These are phyloP conservation scores for Tinamus major DNA, from an alignment of 2,797 vertebrate species.

Conservation along the genomic window DNA sequence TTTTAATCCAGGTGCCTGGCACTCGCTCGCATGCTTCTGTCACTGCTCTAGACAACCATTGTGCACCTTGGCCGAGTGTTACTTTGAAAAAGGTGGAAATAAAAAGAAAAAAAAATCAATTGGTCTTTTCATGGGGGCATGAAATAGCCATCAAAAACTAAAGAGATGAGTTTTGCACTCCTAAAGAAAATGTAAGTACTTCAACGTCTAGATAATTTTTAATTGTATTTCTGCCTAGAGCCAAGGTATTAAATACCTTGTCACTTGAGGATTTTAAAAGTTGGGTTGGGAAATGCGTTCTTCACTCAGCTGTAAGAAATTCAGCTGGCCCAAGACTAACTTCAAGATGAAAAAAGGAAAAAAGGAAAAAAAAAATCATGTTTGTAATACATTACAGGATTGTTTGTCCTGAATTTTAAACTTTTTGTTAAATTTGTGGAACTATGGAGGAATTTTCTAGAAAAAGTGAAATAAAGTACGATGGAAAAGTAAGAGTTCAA, in stretches of 20 bases:
- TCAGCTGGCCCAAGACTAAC: constrained; percentile 66
- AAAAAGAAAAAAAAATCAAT: background rate
- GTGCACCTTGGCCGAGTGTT: background rate
- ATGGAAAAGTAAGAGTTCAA: constrained; percentile 58
- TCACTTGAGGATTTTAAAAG: constrained; percentile 70
- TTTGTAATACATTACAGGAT: constrained; percentile 82
- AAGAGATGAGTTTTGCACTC: constrained; percentile 72
- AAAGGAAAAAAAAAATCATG: constrained; percentile 58
- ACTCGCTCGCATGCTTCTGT: background rate
- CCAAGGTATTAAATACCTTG: constrained; percentile 80
- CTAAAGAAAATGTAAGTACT: constrained; percentile 69
- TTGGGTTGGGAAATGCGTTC: constrained; percentile 62
- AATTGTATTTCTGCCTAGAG: constrained; percentile 70
- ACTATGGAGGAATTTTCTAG: constrained; percentile 86
- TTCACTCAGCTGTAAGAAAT: constrained; percentile 67
- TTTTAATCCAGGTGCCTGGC: background rate
- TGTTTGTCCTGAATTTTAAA: constrained; percentile 83
- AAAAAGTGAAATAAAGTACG: constrained; percentile 83
- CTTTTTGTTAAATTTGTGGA: constrained; percentile 85
- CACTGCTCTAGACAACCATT: background rate
- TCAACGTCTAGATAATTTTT: constrained; percentile 64
- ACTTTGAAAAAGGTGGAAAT: background rate
- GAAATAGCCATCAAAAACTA: constrained; percentile 59
- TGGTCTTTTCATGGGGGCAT: background rate
- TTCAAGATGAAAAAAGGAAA: constrained; percentile 51